These are phyloP conservation scores for Acutogordius australiensis DNA, from an alignment of 2,888 invertebrate species.

Conservation along the genomic window DNA sequence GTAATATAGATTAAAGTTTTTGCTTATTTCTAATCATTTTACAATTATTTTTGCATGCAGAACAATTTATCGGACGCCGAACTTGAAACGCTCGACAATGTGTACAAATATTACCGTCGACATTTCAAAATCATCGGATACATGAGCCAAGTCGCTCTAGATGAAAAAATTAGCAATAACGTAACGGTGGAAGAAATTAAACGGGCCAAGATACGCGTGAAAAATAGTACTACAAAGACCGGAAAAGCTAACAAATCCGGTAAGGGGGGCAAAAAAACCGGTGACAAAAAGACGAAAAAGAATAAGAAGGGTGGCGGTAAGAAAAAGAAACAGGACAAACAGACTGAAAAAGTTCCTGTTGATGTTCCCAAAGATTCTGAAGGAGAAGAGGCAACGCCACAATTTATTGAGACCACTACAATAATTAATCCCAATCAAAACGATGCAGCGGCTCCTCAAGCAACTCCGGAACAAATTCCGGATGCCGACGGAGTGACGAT, in stretches of 20 bases:
- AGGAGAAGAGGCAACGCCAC: background rate
- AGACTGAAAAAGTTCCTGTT: background rate
- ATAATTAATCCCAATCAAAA: background rate
- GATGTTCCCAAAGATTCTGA: background rate
- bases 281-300: background rate
- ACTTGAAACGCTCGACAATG: background rate
- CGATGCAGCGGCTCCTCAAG: background rate
- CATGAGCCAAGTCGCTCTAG: background rate
- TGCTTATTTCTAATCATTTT: too few species aligned
- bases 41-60: background rate
- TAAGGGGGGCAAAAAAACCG: background rate
- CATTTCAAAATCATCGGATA: constrained; percentile 2
- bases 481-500: background rate
- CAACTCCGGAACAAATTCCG: background rate
- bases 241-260: background rate
- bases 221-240: background rate
- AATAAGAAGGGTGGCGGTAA: background rate
- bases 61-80: background rate
- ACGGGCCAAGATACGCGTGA: background rate
- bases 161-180: background rate
- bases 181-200: background rate
- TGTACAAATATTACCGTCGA: background rate
- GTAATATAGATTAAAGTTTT: too few species aligned
- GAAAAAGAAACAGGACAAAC: background rate
- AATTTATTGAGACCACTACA: too few species aligned